These are phyloP conservation scores for Poeciliopsis turrubarensis DNA, from an alignment of 2,113 vertebrate species.

Conservation along the genomic window DNA sequence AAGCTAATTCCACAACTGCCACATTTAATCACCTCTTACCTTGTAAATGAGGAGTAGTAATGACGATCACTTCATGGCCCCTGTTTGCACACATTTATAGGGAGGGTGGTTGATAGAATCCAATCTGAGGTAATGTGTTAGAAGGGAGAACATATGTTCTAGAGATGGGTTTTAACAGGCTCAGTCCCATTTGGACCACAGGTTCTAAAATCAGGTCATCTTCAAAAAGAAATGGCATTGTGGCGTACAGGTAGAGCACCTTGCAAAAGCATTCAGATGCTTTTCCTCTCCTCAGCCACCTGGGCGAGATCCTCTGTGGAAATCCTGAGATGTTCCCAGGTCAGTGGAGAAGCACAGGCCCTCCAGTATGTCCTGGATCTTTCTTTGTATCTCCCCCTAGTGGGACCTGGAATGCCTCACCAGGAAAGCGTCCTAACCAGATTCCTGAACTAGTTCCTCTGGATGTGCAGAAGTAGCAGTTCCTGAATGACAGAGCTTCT, in stretches of 20 bases:
- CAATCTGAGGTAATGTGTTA: conserved; percentile 63
- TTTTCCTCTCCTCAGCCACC: no score
- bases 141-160: conserved; percentile 46
- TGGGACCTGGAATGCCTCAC: no score
- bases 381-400: no score
- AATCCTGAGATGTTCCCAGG: no score
- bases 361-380: no score
- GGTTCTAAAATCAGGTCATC: not conserved
- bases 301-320: no score
- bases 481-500: no score
- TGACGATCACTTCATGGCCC: conserved; percentile 87
- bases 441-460: no score
- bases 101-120: conserved; percentile 75
- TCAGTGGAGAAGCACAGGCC: no score
- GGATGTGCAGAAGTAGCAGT: no score
- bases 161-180: conserved; percentile 47
- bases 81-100: conserved; percentile 77
- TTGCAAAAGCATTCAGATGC: not conserved
- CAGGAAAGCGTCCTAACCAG: no score
- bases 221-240: conserved; percentile 11
- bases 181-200: conserved; percentile 18
- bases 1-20: conserved; percentile 92
- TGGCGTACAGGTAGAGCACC: not conserved
- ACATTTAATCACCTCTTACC: conserved; percentile 88
- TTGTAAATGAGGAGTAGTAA: conserved; percentile 85